These are phyloP conservation scores for Penaeus indicus DNA, from an alignment of 1,140 invertebrate genomes.

Conservation along the genomic window DNA sequence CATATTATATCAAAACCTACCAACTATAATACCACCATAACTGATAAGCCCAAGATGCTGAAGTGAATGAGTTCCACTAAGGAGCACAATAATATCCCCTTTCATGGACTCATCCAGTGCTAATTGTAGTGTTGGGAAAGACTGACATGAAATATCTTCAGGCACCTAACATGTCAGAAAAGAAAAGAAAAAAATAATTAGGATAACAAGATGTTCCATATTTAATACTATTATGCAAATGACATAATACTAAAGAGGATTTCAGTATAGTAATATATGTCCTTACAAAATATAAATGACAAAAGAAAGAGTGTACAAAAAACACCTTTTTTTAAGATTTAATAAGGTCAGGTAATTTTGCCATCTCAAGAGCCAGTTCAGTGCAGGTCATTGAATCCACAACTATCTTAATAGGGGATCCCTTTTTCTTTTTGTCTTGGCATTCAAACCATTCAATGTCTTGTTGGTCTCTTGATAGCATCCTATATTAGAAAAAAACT, in stretches of 20 bases:
- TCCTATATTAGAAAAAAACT: too few species aligned
- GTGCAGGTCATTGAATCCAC: background rate
- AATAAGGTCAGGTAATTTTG: conserved; percentile 33
- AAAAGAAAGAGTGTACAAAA: background rate
- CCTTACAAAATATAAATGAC: background rate
- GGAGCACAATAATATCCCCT: conserved; percentile 29
- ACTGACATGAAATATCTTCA: conserved; percentile 39
- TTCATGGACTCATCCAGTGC: conserved; percentile 34
- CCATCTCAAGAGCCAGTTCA: conserved; percentile 6
- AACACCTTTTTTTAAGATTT: conserved; percentile 33
- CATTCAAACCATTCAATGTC: too few species aligned
- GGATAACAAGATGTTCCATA: too few species aligned
- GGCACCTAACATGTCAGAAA: background rate
- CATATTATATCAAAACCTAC: background rate
- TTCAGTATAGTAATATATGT: too few species aligned
- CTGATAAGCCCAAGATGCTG: conserved; percentile 38
- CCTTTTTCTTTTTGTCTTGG: too few species aligned
- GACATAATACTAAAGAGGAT: too few species aligned
- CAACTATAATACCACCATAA: conserved; percentile 29
- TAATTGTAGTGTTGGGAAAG: conserved; percentile 34
- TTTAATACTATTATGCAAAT: too few species aligned
- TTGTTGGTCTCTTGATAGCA: too few species aligned
- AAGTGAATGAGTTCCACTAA: conserved; percentile 35
- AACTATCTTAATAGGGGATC: conserved; percentile 16
- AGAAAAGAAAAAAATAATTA: too few species aligned